A percentile compares a stretch with the other conserved stretches of the same genome.
phyloP scores from a whole-genome alignment of 2,113 vertebrate genomes.

The Ciconia stormi region DNA sequence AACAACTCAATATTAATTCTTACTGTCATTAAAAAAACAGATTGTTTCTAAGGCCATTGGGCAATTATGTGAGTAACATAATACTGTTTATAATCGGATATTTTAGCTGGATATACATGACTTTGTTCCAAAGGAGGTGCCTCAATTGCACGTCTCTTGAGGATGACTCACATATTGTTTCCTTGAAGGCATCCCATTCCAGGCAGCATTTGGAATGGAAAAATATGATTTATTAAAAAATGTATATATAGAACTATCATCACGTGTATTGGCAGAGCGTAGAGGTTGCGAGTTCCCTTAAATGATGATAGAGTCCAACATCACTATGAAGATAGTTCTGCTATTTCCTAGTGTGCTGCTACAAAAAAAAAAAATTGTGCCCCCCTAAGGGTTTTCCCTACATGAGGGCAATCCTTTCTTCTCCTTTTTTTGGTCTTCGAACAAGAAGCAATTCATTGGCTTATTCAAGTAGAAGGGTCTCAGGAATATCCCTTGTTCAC shows the following conservation, averaged over 20 bases:
- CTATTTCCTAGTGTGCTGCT: neutral
- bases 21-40: neutral
- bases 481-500: neutral
- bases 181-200: slow-evolving; percentile 35
- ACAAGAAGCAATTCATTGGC: neutral
- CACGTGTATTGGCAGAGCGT: neutral
- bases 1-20: slow-evolving; percentile 15
- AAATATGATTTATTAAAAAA: slow-evolving; percentile 14
- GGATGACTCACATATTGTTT: slow-evolving; percentile 47
- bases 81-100: slow-evolving; percentile 11
- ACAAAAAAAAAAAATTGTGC: neutral
- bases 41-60: neutral
- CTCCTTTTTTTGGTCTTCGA: neutral
- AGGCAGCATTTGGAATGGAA: slow-evolving; percentile 20
- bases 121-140: slow-evolving; percentile 44
- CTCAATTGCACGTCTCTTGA: neutral
- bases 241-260: neutral
- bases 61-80: slow-evolving; percentile 8
- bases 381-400: neutral
- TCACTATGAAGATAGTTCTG: neutral
- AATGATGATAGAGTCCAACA: neutral
- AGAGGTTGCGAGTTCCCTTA: neutral
- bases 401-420: neutral
- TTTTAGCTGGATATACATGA: neutral
- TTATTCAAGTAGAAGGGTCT: neutral